Base-by-base conservation (phyloP, 2,888 invertebrate genomes). In the Meliscaeva auricollis region DNA sequence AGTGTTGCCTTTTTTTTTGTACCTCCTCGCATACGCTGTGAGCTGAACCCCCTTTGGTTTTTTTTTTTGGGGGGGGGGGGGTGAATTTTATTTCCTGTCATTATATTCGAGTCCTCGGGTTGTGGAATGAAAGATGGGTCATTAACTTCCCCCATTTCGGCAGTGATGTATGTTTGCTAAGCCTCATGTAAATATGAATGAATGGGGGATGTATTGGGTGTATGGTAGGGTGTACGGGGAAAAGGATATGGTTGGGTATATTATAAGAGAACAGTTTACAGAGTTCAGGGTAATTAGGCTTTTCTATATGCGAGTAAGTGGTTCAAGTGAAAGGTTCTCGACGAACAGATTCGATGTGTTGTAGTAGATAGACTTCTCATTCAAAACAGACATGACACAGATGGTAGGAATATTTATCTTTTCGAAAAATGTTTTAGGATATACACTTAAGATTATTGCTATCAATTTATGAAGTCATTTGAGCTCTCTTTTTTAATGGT, bases 21-120 rank as follows among this genome's bases (percentile, higher is more conserved):
- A 0, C 30, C 17, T 8, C n/a, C 7, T n/a, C 13, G 1, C n/a
- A 9, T n/a, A 4, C 26, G 15, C 26, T 44, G 30, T 11, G 46
- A 30, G 46, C 20, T 64, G 13, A 46, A 64, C 15, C 32, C 8
- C 17, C n/a, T 8, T 64, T 64, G n/a, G 15, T 48, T 46, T 32
- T 48, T 35, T 56, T 56, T n/a, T n/a, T n/a, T n/a, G n/a, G n/a
- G n/a, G n/a, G n/a, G n/a, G n/a, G 30, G 9, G 13, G 54, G 15
- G 30, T 50, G 50, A 66, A 66, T 50, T 66, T 66, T 66, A 66
- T 66, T 50, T 66, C 50, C 66, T 66, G 35, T 66, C 50, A 66
- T 66, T 66, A 66, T 66, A 66, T 66, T 48, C 66, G 32, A 66
- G 50, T 48, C 66, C 66, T 50, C 8, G 66, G 50, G 66, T 66